phyloP scores from a whole-genome alignment of 2,797 vertebrate genomes.

The Mormyrus proboscirostris region DNA sequence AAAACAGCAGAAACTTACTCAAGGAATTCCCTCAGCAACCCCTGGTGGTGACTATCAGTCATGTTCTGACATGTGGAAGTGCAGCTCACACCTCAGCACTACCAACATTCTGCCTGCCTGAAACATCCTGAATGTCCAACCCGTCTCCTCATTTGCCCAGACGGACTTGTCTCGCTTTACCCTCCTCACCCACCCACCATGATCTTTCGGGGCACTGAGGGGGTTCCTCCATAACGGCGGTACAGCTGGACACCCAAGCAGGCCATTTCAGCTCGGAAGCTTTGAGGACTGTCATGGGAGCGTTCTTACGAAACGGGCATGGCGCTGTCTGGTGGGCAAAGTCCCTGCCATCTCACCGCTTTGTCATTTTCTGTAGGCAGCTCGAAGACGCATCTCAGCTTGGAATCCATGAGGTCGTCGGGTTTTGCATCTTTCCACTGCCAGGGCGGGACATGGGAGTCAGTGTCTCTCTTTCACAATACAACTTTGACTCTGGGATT shows the following conservation, averaged over 20 bases:
- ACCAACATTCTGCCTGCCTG: neutral
- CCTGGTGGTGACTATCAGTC: neutral
- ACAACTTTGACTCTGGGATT: neutral
- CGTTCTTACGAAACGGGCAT: neutral
- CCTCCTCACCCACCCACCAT: neutral
- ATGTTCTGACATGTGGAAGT: neutral
- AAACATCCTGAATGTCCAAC: neutral
- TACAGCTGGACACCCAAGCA: neutral
- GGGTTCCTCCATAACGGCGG: neutral
- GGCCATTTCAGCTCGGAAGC: neutral
- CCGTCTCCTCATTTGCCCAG: neutral
- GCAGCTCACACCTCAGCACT: neutral
- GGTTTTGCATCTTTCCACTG: slow-evolving; percentile 99
- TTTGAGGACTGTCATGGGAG: neutral
- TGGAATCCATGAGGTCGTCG: slow-evolving; percentile 99
- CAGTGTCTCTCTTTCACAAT: neutral
- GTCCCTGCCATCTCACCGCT: slow-evolving; percentile 70
- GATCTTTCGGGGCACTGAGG: neutral
- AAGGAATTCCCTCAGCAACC: neutral
- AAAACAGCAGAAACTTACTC: neutral
- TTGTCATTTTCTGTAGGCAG: slow-evolving; percentile 95
- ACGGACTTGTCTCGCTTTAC: neutral
- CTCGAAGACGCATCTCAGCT: slow-evolving; percentile 98
- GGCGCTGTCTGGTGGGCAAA: neutral
- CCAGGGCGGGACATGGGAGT: slow-evolving; percentile 42